phyloP scores from a whole-genome alignment of 2,113 vertebrate genomes.

The Hystrix brachyura region DNA sequence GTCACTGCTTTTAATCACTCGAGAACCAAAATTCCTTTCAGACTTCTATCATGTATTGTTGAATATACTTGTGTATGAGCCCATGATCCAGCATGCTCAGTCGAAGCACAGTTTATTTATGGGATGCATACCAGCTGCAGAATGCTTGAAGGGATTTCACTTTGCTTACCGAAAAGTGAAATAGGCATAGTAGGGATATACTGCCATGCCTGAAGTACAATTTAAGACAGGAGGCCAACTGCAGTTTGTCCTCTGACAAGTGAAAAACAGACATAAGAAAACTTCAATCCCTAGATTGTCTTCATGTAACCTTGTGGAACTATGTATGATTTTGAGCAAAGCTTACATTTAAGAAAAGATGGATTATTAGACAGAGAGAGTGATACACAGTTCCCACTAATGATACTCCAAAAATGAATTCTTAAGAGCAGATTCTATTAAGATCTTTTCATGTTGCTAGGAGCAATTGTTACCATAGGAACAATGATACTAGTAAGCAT shows the following conservation, averaged over 20 bases:
- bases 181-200: not conserved
- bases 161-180: constrained; percentile 70
- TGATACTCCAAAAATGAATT: constrained; percentile 64
- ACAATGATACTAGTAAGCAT: constrained; percentile 57
- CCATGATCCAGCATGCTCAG: constrained; percentile 51
- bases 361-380: not conserved
- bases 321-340: constrained; percentile 20
- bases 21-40: constrained; percentile 62
- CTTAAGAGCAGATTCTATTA: constrained; percentile 67
- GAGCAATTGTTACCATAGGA: constrained; percentile 79
- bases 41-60: constrained; percentile 61
- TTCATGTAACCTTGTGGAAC: not conserved
- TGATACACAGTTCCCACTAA: constrained; percentile 34
- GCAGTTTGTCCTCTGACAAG: constrained; percentile 34
- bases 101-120: constrained; percentile 69
- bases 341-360: not conserved
- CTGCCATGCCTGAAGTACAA: not conserved
- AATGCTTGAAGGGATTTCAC: constrained; percentile 43
- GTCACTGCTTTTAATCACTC: constrained; percentile 78
- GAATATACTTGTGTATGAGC: constrained; percentile 51
- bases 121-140: constrained; percentile 20
- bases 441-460: constrained; percentile 75
- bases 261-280: constrained; percentile 33
- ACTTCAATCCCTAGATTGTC: not conserved
- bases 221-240: constrained; percentile 49